Percentiles rank a stretch among this genome's conserved stretches.
These are phyloP conservation scores for Triplophysa rosa DNA, from an alignment of 2,113 vertebrate genomes.

Conservation along the genomic window DNA sequence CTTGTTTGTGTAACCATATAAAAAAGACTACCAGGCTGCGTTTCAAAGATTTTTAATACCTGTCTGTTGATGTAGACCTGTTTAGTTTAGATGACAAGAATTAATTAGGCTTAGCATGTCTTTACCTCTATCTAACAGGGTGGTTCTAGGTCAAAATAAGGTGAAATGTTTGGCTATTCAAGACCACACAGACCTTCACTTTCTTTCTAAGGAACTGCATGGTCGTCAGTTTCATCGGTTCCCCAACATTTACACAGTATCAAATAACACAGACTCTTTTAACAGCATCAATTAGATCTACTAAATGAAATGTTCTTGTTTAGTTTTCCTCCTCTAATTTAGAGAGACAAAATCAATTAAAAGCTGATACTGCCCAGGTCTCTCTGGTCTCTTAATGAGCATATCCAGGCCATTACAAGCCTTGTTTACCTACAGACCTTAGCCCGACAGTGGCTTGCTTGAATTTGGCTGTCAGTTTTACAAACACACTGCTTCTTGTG, in stretches of 20 bases:
- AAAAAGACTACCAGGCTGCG: too few relatives aligned
- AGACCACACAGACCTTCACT: neutral
- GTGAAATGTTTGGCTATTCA: neutral
- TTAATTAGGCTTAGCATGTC: too few relatives aligned
- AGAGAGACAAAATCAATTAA: conserved; percentile 52
- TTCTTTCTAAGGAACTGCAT: conserved; percentile 11
- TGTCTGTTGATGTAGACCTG: too few relatives aligned
- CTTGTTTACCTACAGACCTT: conserved; percentile 30
- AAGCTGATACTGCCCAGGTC: conserved; percentile 51
- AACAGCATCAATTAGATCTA: conserved; percentile 39
- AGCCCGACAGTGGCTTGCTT: neutral
- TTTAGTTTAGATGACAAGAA: too few relatives aligned
- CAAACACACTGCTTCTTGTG: conserved; percentile 20
- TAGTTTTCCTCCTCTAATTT: conserved; percentile 37
- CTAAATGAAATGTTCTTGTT: conserved; percentile 45
- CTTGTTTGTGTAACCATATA: too few relatives aligned
- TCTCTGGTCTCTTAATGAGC: conserved; percentile 42
- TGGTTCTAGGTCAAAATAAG: too few relatives aligned
- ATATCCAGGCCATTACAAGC: conserved; percentile 25
- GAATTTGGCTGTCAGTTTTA: conserved; percentile 22
- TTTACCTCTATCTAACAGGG: too few relatives aligned
- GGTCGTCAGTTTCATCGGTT: conserved; percentile 14
- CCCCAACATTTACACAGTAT: conserved; percentile 32
- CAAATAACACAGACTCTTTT: conserved; percentile 14
- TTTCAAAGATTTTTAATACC: too few relatives aligned